These are phyloP conservation scores for Alligator sinensis DNA, from an alignment of 2,113 vertebrate species.

Conservation along the genomic window DNA sequence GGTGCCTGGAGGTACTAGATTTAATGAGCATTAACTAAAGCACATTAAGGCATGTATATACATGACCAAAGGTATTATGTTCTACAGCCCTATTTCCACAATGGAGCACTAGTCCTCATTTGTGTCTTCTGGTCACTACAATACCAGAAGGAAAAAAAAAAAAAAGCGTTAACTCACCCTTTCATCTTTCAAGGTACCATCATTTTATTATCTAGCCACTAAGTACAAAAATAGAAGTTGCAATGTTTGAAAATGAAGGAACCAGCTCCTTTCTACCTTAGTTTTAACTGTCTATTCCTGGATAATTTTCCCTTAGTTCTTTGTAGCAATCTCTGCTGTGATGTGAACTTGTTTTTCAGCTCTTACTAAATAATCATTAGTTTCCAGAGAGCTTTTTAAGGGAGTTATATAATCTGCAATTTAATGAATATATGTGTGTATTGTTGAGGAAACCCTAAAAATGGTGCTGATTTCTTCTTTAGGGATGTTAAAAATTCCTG, in stretches of 20 bases:
- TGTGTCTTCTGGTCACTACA: conserved; percentile 31
- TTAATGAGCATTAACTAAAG: too few relatives aligned
- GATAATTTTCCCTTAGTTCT: neutral
- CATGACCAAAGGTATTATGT: too few relatives aligned
- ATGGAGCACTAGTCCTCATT: neutral
- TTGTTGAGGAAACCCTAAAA: neutral
- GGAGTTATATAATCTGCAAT: too few relatives aligned
- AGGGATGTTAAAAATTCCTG: neutral
- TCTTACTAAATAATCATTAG: neutral
- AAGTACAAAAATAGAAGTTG: conserved; percentile 15
- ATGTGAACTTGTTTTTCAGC: neutral
- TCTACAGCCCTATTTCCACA: neutral
- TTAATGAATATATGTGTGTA: fast-evolving
- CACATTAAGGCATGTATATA: too few relatives aligned
- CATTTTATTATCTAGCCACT: conserved; percentile 9
- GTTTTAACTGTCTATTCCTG: too few relatives aligned
- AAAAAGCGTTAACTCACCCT: neutral
- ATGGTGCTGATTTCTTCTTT: neutral
- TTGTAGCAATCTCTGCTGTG: neutral
- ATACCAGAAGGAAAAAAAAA: conserved; percentile 7
- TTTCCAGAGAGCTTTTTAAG: too few relatives aligned
- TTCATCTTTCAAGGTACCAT: conserved; percentile 32
- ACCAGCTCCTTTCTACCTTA: neutral
- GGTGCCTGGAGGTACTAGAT: too few relatives aligned
- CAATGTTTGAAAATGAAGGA: neutral